These are phyloP conservation scores for Rhinogobius similis DNA, from an alignment of 2,113 vertebrate species.

Conservation along the genomic window DNA sequence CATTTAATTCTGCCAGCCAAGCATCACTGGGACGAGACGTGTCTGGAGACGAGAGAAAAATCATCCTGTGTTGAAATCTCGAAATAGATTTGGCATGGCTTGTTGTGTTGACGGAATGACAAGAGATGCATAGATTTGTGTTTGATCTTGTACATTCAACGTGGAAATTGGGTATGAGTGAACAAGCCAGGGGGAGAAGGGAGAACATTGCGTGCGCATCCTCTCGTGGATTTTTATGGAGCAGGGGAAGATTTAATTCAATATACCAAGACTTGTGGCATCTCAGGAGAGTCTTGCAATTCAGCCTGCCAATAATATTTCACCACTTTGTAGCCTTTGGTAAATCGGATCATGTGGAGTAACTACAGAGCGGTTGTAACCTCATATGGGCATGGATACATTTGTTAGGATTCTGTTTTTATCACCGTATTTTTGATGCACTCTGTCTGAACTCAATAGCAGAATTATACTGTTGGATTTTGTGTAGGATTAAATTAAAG, in stretches of 20 bases:
- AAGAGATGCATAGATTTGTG: not conserved
- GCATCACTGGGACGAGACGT: conserved; percentile 31
- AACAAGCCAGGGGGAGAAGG: not conserved
- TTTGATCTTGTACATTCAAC: conserved; percentile 9
- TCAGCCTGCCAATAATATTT: conserved; percentile 16
- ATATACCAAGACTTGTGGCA: conserved; percentile 35
- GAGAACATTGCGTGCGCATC: conserved; percentile 11
- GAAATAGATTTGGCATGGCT: not conserved
- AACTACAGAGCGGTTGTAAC: not conserved
- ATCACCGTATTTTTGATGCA: no score
- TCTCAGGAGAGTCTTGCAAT: conserved; percentile 13
- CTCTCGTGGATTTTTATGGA: conserved; percentile 8
- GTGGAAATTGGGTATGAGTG: conserved; percentile 9
- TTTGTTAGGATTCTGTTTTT: no score
- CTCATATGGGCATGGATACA: conserved; percentile 3
- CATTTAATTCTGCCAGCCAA: conserved; percentile 50
- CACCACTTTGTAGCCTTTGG: conserved; percentile 14
- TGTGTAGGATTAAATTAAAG: no score
- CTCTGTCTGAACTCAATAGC: no score
- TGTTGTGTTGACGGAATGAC: not conserved
- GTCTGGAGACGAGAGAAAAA: not conserved
- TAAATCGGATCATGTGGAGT: not conserved
- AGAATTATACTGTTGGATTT: no score
- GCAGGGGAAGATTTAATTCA: conserved; percentile 32
- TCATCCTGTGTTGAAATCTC: conserved; percentile 8